phyloP scores from a whole-genome alignment of 2,113 vertebrate genomes.

The Albula goreensis region DNA sequence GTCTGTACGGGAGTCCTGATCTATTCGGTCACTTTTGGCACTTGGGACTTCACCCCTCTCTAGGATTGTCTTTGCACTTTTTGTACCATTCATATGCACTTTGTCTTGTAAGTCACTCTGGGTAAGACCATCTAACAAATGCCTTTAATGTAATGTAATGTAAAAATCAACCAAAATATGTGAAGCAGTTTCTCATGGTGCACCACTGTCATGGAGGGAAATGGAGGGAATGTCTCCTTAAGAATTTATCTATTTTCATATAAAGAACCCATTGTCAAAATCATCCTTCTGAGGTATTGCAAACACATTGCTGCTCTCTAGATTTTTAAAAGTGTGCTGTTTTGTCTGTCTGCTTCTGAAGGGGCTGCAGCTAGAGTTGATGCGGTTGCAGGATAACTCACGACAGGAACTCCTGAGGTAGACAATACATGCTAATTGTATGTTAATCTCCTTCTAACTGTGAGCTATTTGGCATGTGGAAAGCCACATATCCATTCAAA shows the following conservation, averaged over 20 bases:
- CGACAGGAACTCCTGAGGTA: conserved; percentile 68
- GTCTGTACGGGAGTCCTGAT: too few relatives aligned
- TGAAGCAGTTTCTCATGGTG: neutral
- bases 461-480: neutral
- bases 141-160: too few relatives aligned
- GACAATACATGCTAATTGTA: neutral
- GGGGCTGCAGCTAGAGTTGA: conserved; percentile 66
- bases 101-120: too few relatives aligned
- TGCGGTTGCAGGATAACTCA: conserved; percentile 67
- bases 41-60: too few relatives aligned
- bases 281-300: neutral
- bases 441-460: neutral
- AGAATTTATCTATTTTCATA: neutral
- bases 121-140: too few relatives aligned
- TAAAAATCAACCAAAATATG: neutral
- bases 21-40: too few relatives aligned
- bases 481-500: neutral
- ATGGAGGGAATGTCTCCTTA: neutral
- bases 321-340: neutral
- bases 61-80: too few relatives aligned
- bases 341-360: conserved; percentile 39
- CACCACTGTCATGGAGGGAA: neutral
- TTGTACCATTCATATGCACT: too few relatives aligned
- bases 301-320: neutral
- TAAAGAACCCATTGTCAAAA: neutral